Conservation (phyloP, 2,113 vertebrate species). For the Hippocampus zosterae region DNA sequence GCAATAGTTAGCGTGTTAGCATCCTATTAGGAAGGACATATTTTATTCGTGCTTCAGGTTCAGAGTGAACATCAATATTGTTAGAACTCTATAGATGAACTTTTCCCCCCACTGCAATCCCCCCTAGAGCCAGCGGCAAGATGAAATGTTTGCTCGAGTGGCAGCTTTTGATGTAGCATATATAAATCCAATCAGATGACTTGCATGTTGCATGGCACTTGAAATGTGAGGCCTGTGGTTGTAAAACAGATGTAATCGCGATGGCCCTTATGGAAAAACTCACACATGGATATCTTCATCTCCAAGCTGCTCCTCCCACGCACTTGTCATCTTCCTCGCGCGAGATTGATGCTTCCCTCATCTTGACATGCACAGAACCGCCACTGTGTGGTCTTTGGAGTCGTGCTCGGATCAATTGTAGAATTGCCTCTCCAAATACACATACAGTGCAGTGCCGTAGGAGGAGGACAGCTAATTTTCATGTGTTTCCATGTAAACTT, state of each 20-base stretch:
- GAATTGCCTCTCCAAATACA: no score
- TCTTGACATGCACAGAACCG: neutral
- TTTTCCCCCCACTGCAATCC: no score
- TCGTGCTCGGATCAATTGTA: no score
- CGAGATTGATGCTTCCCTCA: neutral
- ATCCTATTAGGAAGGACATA: no score
- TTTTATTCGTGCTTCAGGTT: no score
- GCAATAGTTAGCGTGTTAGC: neutral
- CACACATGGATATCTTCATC: neutral
- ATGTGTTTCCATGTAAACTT: no score
- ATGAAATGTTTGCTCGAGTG: neutral
- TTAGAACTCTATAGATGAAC: no score
- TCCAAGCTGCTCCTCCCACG: neutral
- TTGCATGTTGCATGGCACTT: neutral
- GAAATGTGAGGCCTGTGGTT: neutral
- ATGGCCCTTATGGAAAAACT: neutral
- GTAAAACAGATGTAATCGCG: neutral
- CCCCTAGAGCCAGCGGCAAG: no score
- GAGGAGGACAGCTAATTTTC: no score
- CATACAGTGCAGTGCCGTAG: no score
- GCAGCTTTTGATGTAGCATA: neutral
- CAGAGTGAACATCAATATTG: no score
- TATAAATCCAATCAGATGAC: neutral
- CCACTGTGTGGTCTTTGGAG: neutral
- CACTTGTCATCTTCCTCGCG: neutral